Base-by-base conservation (phyloP, 2,797 vertebrate species). In the Pangasius krempfi region DNA sequence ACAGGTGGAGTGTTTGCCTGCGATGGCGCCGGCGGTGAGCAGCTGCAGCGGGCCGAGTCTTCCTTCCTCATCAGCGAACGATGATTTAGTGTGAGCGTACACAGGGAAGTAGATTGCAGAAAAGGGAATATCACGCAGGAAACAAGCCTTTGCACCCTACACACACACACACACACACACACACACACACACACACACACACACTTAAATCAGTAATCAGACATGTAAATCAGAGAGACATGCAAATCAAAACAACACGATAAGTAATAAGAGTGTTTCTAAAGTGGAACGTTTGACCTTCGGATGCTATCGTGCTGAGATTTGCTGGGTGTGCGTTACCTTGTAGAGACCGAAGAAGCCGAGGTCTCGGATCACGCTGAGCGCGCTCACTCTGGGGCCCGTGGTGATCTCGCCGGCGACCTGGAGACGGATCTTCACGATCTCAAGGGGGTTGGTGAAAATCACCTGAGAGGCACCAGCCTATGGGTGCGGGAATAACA, bases 91-190 rank as follows among this genome's bases (percentile, higher is more conserved):
- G 90, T 99, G 99, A 92, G 99, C 99, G 79, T 99, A 99, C 84
- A 97, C 97, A 0, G 99, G 99, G 94, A 99, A 99, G 94, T 99
- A 99, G 95, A 99, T 99, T 80, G 98, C 99, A 30, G 99, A 99
- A 96, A 99, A 99, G 90, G 99, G 99, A 96, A 99, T 99, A 96
- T 99, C 99, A 93, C 99, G 97, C 93, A 99, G 96, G 95, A 99
- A 99, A 94, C 98, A 99, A 0, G 99, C 99, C 96, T 99, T 99
- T 92, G 98, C 98, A 93, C 98, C 99, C 98, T 99, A 92, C 92
- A 72, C 92, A 94, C 76, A 40, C 37, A 33, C 33, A 33, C 33
- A 33, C n/a, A n/a, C 33, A 33, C 33, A 40, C 37, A 40, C 37
- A 40, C 37, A 40, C 37, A 85, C 20, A 78, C 86, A 91, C 33